phyloP scores from a whole-genome alignment of 1,140 invertebrate genomes.

The Orius laevigatus region DNA sequence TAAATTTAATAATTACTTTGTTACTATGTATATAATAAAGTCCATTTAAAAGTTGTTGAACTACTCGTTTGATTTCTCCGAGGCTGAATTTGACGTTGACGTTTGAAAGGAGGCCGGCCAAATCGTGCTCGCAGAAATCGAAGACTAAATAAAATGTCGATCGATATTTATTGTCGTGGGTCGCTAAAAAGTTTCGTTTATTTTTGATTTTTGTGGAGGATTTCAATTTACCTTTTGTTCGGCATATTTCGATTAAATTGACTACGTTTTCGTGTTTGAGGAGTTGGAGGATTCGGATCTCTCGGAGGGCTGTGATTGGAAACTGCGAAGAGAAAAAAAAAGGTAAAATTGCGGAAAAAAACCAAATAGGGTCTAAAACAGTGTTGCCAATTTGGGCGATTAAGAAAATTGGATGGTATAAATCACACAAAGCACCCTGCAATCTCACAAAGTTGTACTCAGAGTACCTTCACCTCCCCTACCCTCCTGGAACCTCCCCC shows the following conservation, averaged over 20 bases:
- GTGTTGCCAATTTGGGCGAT: too few species aligned
- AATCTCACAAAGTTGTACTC: too few species aligned
- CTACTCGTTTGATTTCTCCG: slow-evolving; percentile 95
- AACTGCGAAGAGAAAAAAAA: slow-evolving; percentile 49
- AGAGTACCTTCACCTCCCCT: too few species aligned
- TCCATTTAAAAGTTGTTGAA: slow-evolving; percentile 93
- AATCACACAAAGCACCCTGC: too few species aligned
- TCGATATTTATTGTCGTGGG: slow-evolving; percentile 66
- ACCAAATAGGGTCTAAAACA: too few species aligned
- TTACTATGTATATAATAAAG: slow-evolving; percentile 95
- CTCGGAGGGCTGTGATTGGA: slow-evolving; percentile 91
- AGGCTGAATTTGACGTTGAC: slow-evolving; percentile 91
- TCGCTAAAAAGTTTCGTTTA: slow-evolving; percentile 37
- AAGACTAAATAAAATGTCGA: slow-evolving; percentile 97
- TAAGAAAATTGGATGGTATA: too few species aligned
- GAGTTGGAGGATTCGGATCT: slow-evolving; percentile 93
- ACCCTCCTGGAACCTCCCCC: too few species aligned
- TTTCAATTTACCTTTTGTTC: slow-evolving; percentile 53
- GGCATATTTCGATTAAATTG: slow-evolving; percentile 90
- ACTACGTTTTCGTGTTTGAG: slow-evolving; percentile 97
- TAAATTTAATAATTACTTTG: slow-evolving; percentile 58
- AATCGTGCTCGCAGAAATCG: slow-evolving; percentile 98
- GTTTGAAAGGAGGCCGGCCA: slow-evolving; percentile 92
- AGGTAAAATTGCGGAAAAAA: neutral
- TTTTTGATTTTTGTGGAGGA: too few species aligned